Evolutionary conservation across 2,797 vertebrate species (phyloP).

Genomic region (Sebastes iracundus): DNA sequence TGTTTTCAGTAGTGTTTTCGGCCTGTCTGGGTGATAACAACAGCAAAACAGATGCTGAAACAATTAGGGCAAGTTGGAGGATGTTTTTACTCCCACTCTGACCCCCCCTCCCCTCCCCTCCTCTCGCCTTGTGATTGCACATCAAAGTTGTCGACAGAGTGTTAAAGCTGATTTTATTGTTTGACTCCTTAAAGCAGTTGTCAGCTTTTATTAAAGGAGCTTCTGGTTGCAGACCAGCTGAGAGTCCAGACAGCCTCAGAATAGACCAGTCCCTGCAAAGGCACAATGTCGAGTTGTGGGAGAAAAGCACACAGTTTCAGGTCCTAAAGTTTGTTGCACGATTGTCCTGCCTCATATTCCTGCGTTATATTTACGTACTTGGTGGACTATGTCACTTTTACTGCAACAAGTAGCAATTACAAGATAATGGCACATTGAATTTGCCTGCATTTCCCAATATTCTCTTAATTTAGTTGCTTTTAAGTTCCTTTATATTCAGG

Average conservation of each 20-base stretch:
- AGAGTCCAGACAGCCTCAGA: slow-evolving; percentile 41
- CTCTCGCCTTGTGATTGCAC: slow-evolving; percentile 67
- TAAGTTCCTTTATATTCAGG: neutral
- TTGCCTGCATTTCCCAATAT: neutral
- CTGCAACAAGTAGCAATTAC: neutral
- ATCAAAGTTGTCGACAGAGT: slow-evolving; percentile 79
- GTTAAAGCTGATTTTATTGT: slow-evolving; percentile 79
- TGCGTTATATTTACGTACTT: neutral
- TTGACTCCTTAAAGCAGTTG: slow-evolving; percentile 68
- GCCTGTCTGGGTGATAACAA: slow-evolving; percentile 65
- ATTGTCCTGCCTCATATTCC: neutral
- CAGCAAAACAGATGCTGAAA: slow-evolving; percentile 78
- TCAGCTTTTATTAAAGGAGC: slow-evolving; percentile 50
- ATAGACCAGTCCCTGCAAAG: neutral
- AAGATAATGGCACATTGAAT: neutral
- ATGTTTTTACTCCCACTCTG: slow-evolving; percentile 76
- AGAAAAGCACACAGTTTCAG: neutral
- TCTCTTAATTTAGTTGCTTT: neutral
- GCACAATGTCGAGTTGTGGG: neutral
- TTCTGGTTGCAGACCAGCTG: slow-evolving; percentile 37
- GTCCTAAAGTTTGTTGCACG: neutral
- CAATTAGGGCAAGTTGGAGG: slow-evolving; percentile 75
- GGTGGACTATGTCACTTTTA: neutral
- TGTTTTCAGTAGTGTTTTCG: slow-evolving; percentile 70
- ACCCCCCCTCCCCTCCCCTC: neutral